Conservation (phyloP, 2,888 invertebrate genomes). For the Caenorhabditis japonica region DNA sequence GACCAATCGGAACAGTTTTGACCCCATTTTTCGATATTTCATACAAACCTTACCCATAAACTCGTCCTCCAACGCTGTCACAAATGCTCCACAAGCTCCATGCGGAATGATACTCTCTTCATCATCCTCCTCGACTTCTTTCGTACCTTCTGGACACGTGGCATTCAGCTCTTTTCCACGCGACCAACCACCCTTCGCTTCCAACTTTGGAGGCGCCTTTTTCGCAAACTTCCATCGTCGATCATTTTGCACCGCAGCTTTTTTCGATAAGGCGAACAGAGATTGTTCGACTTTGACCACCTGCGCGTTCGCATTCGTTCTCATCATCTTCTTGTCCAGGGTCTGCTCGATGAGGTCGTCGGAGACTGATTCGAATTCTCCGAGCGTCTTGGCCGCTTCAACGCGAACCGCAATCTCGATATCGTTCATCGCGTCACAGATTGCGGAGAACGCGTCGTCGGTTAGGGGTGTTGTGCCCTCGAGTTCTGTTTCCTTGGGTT, state of each 20-base stretch:
- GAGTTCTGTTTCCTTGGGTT: neutral
- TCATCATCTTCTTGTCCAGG: slow-evolving; percentile 96
- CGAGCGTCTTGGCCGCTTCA: slow-evolving; percentile 79
- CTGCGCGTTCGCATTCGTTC: slow-evolving; percentile 83
- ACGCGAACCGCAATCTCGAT: slow-evolving; percentile 81
- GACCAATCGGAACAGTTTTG: too few relatives aligned
- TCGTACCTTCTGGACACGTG: slow-evolving; percentile 27
- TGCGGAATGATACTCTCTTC: slow-evolving; percentile 88
- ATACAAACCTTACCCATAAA: slow-evolving; percentile 87
- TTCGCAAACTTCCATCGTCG: slow-evolving; percentile 40
- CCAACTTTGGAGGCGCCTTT: slow-evolving; percentile 8
- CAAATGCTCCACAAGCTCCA: slow-evolving; percentile 97
- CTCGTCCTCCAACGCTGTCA: slow-evolving; percentile 98
- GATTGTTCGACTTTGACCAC: slow-evolving; percentile 48
- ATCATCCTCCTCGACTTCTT: slow-evolving; percentile 78
- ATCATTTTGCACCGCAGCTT: neutral
- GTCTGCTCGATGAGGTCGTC: slow-evolving; percentile 93
- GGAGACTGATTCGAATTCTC: slow-evolving; percentile 89
- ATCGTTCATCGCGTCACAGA: slow-evolving; percentile 93
- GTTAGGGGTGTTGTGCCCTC: neutral
- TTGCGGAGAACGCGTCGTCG: slow-evolving; percentile 95
- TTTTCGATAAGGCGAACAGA: slow-evolving; percentile 40
- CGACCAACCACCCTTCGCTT: slow-evolving; percentile 52
- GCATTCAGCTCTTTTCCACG: slow-evolving; percentile 59
- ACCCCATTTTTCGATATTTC: too few relatives aligned